Conservation (phyloP, 2,797 vertebrate genomes). For the Molothrus aeneus region DNA sequence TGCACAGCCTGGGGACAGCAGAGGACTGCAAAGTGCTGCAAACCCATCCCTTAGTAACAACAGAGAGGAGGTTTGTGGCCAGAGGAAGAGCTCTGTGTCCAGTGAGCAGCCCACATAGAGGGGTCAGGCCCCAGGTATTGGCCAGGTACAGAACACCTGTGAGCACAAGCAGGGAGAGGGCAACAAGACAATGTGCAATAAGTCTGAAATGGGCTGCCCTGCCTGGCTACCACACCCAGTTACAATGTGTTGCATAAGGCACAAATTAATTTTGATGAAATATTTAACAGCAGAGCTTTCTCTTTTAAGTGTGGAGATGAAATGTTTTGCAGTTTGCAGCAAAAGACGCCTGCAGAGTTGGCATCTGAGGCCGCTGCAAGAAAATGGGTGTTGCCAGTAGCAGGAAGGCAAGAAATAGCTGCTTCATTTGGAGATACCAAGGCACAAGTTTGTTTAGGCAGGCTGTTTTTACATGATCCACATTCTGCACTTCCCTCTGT, state of each 20-base stretch:
- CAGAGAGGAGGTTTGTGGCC: neutral
- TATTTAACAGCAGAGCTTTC: conserved; percentile 4
- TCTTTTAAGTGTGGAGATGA: neutral
- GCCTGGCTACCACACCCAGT: neutral
- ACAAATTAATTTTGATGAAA: conserved; percentile 8
- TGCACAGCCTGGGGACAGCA: neutral
- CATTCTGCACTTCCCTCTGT: neutral
- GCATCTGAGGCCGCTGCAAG: neutral
- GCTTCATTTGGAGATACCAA: neutral
- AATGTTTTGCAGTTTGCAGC: neutral
- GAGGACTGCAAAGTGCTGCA: neutral
- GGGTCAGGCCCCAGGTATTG: neutral
- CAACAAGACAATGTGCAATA: fast-evolving
- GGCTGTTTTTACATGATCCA: neutral
- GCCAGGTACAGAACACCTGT: neutral
- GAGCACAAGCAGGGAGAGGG: neutral
- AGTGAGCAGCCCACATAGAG: neutral
- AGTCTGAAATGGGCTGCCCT: neutral
- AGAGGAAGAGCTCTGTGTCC: neutral
- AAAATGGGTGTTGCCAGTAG: neutral
- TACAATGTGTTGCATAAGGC: neutral
- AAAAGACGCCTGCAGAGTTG: neutral
- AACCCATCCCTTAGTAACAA: neutral
- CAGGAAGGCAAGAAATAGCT: conserved; percentile 12
- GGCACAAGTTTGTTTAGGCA: neutral